Conservation (phyloP, 2,888 invertebrate species). For the Drosophila eohydei region DNA sequence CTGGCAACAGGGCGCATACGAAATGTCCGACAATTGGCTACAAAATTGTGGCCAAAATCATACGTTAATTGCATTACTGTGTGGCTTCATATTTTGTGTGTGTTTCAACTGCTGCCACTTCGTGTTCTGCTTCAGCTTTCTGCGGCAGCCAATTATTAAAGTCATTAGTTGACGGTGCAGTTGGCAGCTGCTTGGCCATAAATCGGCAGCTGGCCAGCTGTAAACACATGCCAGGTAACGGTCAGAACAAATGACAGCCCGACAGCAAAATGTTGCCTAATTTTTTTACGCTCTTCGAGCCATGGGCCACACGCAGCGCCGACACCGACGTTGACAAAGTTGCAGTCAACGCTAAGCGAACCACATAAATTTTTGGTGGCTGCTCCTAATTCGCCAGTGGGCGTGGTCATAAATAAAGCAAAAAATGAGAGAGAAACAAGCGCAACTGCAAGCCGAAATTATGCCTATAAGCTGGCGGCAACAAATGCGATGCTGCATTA, state of each 20-base stretch:
- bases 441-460: conserved; percentile 50
- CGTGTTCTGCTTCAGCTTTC: background rate
- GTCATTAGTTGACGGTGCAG: conserved; percentile 45
- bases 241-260: conserved; percentile 58
- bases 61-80: conserved; percentile 21
- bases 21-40: conserved; percentile 40
- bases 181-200: conserved; percentile 50
- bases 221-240: conserved; percentile 50
- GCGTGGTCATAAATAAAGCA: conserved; percentile 57
- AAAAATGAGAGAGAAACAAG: conserved; percentile 6
- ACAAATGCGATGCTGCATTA: conserved; percentile 61
- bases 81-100: conserved; percentile 6
- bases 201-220: conserved; percentile 44
- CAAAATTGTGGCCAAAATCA: conserved; percentile 21
- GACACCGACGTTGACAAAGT: conserved; percentile 65
- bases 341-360: conserved; percentile 50
- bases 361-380: conserved; percentile 44
- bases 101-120: background rate
- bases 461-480: conserved; percentile 42
- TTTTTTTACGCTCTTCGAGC: conserved; percentile 41
- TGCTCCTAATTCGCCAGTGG: conserved; percentile 41
- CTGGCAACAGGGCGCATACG: conserved; percentile 40
- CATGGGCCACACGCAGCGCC: conserved; percentile 21
- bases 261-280: conserved; percentile 70
- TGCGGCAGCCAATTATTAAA: conserved; percentile 40